Percentiles rank a stretch among this genome's conserved stretches.
phyloP scores from a whole-genome alignment of 1,140 invertebrate species.

The Pentalonia nigronervosa region DNA sequence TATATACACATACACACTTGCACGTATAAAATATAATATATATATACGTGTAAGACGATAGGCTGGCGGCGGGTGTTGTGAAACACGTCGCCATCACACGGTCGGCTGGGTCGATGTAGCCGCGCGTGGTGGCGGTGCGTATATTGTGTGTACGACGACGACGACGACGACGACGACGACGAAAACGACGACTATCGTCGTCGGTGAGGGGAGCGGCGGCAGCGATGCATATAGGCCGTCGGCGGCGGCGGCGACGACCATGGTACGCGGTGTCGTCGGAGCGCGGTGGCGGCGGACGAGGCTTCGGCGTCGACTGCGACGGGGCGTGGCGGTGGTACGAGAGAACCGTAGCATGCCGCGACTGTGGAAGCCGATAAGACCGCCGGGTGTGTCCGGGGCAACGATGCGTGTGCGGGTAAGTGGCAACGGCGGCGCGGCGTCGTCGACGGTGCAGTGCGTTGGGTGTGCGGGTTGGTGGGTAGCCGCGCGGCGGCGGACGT shows the following conservation, averaged over 20 bases:
- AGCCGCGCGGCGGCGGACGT: slow-evolving; percentile 13
- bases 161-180: slow-evolving; percentile 26
- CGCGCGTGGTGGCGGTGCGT: neutral
- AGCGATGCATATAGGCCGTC: slow-evolving; percentile 30
- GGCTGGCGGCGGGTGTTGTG: slow-evolving; percentile 33
- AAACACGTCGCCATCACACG: slow-evolving; percentile 57
- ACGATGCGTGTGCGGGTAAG: slow-evolving; percentile 36
- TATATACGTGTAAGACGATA: slow-evolving; percentile 12
- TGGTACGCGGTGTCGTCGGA: neutral
- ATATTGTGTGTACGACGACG: neutral
- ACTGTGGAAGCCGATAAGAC: slow-evolving; percentile 55
- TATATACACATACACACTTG: neutral
- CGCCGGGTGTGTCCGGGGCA: slow-evolving; percentile 52
- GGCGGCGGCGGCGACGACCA: neutral
- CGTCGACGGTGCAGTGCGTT: neutral
- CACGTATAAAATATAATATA: neutral
- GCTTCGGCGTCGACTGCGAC: neutral
- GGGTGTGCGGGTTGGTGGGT: neutral
- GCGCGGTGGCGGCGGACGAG: neutral
- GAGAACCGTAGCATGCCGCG: slow-evolving; percentile 43
- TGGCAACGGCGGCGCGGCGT: neutral
- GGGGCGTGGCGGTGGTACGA: neutral
- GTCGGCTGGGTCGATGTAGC: slow-evolving; percentile 54
- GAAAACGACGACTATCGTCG: neutral
- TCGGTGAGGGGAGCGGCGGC: neutral